These are phyloP conservation scores for Spilogale gracilis DNA, from an alignment of 2,113 vertebrate genomes.

Conservation along the genomic window DNA sequence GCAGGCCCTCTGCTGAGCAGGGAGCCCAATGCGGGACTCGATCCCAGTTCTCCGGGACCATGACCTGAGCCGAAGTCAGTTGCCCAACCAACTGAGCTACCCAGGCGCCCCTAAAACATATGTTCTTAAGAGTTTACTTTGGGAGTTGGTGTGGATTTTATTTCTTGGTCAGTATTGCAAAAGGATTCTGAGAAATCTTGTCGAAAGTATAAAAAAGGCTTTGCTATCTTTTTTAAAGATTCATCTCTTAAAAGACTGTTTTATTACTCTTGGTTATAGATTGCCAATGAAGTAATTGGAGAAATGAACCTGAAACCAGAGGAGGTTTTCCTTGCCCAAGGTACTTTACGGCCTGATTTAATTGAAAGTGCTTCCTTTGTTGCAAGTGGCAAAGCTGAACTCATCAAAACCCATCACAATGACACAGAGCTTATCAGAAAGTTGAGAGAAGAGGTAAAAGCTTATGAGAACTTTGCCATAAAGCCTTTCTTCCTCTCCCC, in stretches of 20 bases:
- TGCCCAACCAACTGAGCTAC: too few species aligned
- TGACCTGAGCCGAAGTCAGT: too few species aligned
- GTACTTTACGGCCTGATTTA: conserved; percentile 97
- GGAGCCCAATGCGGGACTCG: too few species aligned
- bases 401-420: conserved; percentile 99
- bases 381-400: conserved; percentile 97
- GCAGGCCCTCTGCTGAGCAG: too few species aligned
- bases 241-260: background rate
- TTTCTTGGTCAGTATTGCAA: background rate
- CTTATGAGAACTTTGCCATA: background rate
- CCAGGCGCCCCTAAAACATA: background rate
- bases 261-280: conserved; percentile 84
- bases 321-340: conserved; percentile 97
- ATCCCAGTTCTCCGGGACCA: too few species aligned
- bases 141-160: background rate
- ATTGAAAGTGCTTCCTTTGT: conserved; percentile 97
- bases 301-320: conserved; percentile 99
- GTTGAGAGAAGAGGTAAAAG: conserved; percentile 95
- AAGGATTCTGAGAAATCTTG: conserved; percentile 45
- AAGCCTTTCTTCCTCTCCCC: background rate
- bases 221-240: background rate
- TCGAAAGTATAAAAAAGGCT: background rate
- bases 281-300: conserved; percentile 98
- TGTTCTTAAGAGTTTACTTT: conserved; percentile 41
- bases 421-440: conserved; percentile 99